Evolutionary conservation across 2,113 vertebrate genomes (phyloP).

Genomic region (Centropus unirufus): DNA sequence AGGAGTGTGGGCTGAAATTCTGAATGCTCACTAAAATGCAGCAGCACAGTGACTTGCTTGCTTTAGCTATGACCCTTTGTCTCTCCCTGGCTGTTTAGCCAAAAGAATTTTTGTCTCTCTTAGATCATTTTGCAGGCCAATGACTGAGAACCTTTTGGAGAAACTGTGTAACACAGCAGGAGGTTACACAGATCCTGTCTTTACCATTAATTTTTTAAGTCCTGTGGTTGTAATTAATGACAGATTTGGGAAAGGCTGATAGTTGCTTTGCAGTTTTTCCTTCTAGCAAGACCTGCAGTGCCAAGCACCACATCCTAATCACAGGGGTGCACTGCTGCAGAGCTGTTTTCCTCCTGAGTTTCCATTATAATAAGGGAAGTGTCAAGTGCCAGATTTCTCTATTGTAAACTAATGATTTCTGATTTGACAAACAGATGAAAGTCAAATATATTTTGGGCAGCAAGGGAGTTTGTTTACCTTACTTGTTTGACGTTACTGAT

Average conservation of each 20-base stretch:
- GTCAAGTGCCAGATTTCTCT: not conserved
- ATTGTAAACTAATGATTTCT: not conserved
- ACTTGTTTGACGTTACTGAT: not conserved
- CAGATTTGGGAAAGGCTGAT: not conserved
- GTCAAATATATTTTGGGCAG: not conserved
- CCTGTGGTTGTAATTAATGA: not conserved
- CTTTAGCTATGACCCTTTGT: not conserved
- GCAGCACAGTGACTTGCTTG: not conserved
- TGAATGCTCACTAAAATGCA: not conserved
- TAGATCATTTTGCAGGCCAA: not conserved
- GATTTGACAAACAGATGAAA: conserved; percentile 41
- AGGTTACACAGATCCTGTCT: not conserved
- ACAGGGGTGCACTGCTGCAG: not conserved
- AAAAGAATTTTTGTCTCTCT: not conserved
- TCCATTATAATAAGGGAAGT: not conserved
- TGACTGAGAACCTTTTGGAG: not conserved
- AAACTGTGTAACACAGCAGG: not conserved
- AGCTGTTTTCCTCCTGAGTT: not conserved
- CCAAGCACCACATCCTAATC: not conserved
- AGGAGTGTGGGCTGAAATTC: not conserved
- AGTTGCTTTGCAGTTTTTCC: not conserved
- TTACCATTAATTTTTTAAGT: not conserved
- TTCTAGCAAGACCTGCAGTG: not conserved
- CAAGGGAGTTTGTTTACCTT: not conserved
- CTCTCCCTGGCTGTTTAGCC: not conserved